Base-by-base conservation (phyloP, 1,140 invertebrate genomes). In the Pinna nobilis region DNA sequence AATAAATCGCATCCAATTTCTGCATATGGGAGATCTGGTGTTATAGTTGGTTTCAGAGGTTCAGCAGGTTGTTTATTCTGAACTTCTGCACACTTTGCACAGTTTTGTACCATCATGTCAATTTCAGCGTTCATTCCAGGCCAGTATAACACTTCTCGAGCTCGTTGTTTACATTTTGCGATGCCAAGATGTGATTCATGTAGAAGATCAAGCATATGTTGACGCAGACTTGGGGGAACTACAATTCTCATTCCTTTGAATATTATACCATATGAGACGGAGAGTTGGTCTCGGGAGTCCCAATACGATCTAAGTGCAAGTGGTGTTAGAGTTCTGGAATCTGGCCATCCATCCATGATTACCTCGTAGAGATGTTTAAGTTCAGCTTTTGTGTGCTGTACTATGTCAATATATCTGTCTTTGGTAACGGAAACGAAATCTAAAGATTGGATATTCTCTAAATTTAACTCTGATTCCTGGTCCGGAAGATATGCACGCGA, bases 341-440 rank as follows among this genome's bases (percentile, higher is more conserved):
- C 15, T 49, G 47, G 15, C 47, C 47, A 49, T 4, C 47, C 47
- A 49, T 49, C 33, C 1, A 50, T n/a, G 3, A 53, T 68, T 1
- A 57, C 44, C 25, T 50, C 18, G 4, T 37, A 11, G 20, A 61
- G 37, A 11, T 20, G 41, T 15, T 4, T 96, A 96, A 77, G 51
- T 49, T 73, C 70, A 9, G 5, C 6, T n/a, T 41, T 18, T 20
- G 69, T 69, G 18, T 23, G 25, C 15, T 33, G 37, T 30, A 30
- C 35, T 18, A 70, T 66, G 28, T 72, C 47, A 51, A 59, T n/a
- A 20, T 72, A 71, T 49, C 53, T 76, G 20, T 63, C 51, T 20
- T 32, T 53, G 51, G 60, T 59, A 33, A 70, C 39, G 13, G 23
- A 50, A 20, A 60, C n/a, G n/a, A n/a, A n/a, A n/a, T n/a, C n/a